These are phyloP conservation scores for Parapsyche elsis DNA, from an alignment of 1,140 invertebrate genomes.

Conservation along the genomic window DNA sequence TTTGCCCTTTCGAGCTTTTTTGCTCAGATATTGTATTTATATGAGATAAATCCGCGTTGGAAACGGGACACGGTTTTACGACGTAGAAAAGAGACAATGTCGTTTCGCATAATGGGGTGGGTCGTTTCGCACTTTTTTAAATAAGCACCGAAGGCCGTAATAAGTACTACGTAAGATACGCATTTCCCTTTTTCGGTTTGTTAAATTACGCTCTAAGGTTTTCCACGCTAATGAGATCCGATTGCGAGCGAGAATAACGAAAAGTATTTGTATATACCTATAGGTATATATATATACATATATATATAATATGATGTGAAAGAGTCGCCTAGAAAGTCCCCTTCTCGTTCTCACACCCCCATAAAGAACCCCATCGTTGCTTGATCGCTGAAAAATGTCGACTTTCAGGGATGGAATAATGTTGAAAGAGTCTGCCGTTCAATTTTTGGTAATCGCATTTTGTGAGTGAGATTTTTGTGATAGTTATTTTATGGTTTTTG, in stretches of 20 bases:
- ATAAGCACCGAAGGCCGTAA: constrained; percentile 12
- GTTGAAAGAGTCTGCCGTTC: too few species aligned
- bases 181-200: neutral
- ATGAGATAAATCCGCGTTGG: neutral
- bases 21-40: constrained; percentile 58
- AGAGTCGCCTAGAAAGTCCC: neutral
- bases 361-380: neutral
- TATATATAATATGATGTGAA: neutral
- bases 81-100: neutral
- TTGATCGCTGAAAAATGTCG: constrained; percentile 20
- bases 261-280: neutral
- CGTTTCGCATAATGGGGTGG: neutral
- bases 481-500: too few species aligned
- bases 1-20: too few species aligned
- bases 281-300: too few species aligned
- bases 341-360: neutral
- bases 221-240: constrained; percentile 48
- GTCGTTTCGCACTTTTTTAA: constrained; percentile 25
- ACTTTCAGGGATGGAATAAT: neutral
- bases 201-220: constrained; percentile 44
- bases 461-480: too few species aligned
- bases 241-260: constrained; percentile 12
- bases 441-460: too few species aligned
- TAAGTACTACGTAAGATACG: neutral
- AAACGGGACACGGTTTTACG: too few species aligned